Percentiles rank a stretch among this genome's conserved stretches.
phyloP scores from a whole-genome alignment of 1,140 invertebrate species.

The Zaprionus vittiger region DNA sequence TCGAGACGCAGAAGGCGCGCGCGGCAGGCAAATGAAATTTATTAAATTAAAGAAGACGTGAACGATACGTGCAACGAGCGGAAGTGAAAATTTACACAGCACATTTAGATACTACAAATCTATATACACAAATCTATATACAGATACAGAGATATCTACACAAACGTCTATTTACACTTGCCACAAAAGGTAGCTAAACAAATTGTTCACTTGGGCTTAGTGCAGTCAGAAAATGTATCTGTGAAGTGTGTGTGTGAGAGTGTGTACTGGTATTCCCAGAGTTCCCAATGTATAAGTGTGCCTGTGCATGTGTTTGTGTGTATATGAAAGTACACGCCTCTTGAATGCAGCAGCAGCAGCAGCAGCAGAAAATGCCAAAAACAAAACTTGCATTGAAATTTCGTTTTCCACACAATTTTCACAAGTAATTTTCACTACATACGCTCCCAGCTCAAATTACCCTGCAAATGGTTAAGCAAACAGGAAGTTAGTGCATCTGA shows the following conservation, averaged over 20 bases:
- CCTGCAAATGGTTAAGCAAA: conserved; percentile 17
- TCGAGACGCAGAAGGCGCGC: conserved; percentile 41
- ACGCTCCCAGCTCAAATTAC: conserved; percentile 29
- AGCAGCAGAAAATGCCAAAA: conserved; percentile 53
- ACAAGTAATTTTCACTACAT: conserved; percentile 11
- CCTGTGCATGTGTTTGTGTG: conserved; percentile 27
- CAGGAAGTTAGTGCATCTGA: conserved; percentile 33
- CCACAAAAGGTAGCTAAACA: conserved; percentile 68
- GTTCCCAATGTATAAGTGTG: conserved; percentile 22
- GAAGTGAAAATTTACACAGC: conserved; percentile 63
- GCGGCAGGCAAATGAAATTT: conserved; percentile 65
- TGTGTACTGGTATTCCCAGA: conserved; percentile 18
- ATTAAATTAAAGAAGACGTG: conserved; percentile 77
- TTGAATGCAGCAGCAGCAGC: conserved; percentile 57
- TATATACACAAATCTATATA: conserved; percentile 12
- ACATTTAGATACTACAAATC: conserved; percentile 15
- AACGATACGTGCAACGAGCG: conserved; percentile 54
- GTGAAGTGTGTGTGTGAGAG: conserved; percentile 40
- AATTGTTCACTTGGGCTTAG: conserved; percentile 43
- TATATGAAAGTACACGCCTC: conserved; percentile 71
- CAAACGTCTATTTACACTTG: conserved; percentile 54
- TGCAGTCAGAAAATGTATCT: conserved; percentile 70
- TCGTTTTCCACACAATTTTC: conserved; percentile 16
- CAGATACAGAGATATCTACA: conserved; percentile 1
- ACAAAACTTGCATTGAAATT: conserved; percentile 40